These are phyloP conservation scores for Thalassophryne amazonica DNA, from an alignment of 2,797 vertebrate genomes.

Conservation along the genomic window DNA sequence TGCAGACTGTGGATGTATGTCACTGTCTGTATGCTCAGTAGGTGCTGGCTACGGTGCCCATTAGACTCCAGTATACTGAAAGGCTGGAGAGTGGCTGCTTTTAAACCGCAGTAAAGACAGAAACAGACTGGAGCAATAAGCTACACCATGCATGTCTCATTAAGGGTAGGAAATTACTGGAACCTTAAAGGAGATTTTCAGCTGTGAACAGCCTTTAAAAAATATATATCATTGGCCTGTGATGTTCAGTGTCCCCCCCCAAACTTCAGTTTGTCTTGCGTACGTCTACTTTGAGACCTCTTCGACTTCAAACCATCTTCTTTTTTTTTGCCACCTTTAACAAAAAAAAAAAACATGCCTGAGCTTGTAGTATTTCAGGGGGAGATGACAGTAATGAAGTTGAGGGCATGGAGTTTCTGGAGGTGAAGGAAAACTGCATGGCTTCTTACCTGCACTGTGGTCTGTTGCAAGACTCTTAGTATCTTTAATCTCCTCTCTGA, in stretches of 20 bases:
- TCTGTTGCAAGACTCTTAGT: background rate
- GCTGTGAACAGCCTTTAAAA: constrained; percentile 1
- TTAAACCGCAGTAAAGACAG: constrained; percentile 21
- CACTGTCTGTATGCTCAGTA: constrained; percentile 42
- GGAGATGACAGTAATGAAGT: constrained; percentile 43
- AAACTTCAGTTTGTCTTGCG: background rate
- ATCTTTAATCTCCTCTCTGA: background rate
- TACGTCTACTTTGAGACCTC: constrained; percentile 9
- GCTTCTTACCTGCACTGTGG: constrained; percentile 2
- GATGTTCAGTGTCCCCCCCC: constrained; percentile 1
- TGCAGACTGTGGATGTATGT: constrained; percentile 4
- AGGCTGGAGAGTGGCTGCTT: constrained; percentile 28
- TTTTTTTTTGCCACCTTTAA: constrained; percentile 37
- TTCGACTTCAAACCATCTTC: constrained; percentile 29
- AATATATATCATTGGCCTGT: constrained; percentile 12
- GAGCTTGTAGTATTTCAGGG: constrained; percentile 41
- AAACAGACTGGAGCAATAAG: constrained; percentile 46
- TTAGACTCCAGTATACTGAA: constrained; percentile 41
- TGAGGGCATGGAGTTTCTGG: constrained; percentile 12
- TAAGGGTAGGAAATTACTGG: constrained; percentile 44
- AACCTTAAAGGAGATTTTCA: constrained; percentile 27
- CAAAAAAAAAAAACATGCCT: constrained; percentile 43
- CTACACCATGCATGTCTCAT: constrained; percentile 50
- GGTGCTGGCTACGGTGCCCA: constrained; percentile 47
- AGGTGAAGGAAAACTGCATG: constrained; percentile 1